Evolutionary conservation across 2,888 invertebrate species (phyloP).

Genomic region (Chymomyza amoena): DNA sequence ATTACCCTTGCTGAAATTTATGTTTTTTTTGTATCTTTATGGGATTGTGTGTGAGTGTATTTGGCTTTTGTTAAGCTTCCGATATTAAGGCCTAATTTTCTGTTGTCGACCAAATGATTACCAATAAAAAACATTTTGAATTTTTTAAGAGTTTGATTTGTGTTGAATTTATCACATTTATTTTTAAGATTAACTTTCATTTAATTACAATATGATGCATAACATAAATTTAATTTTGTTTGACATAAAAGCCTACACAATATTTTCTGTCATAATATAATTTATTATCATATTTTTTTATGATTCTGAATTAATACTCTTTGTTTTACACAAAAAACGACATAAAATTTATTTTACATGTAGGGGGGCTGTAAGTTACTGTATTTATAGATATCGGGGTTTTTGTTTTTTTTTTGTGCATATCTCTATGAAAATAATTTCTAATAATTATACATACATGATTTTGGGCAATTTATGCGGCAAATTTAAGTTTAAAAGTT

Average conservation of each 20-base stretch:
- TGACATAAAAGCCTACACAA: constrained; percentile 13
- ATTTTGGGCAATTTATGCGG: too few relatives aligned
- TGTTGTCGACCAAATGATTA: not conserved
- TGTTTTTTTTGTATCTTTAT: not conserved
- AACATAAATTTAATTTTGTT: constrained; percentile 25
- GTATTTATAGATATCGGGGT: not conserved
- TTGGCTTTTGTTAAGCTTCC: constrained; percentile 46
- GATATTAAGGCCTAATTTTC: constrained; percentile 24
- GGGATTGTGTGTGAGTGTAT: constrained; percentile 12
- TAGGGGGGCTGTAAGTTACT: constrained; percentile 16
- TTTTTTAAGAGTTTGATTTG: constrained; percentile 19
- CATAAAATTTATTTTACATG: constrained; percentile 33
- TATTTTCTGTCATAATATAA: constrained; percentile 24
- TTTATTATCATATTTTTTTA: constrained; percentile 26
- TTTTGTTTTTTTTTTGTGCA: constrained; percentile 1
- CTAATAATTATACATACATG: not conserved
- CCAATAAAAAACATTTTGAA: not conserved
- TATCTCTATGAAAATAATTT: not conserved
- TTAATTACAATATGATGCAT: constrained; percentile 47
- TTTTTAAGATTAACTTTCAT: constrained; percentile 43
- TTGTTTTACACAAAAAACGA: constrained; percentile 40
- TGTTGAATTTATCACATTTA: constrained; percentile 63
- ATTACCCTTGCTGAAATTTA: not conserved
- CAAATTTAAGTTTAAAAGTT: not conserved
- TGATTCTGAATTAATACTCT: not conserved